Base-by-base conservation (phyloP, 1,140 invertebrate genomes). In the Vanessa tameamea region DNA sequence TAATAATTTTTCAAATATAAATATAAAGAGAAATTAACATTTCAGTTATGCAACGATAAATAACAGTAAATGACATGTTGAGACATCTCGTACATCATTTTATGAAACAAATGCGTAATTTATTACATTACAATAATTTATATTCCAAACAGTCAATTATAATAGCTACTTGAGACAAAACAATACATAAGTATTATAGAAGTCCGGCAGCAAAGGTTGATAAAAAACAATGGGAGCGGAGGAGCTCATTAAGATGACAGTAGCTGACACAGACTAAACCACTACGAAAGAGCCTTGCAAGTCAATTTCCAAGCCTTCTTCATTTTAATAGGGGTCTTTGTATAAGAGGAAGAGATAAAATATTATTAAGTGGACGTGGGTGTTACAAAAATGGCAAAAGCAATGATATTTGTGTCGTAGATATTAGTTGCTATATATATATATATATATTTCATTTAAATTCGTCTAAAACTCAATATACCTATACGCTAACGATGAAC, bases 301-400 rank as follows among this genome's bases (percentile, higher is more conserved):
- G 55, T 59, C 55, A 55, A 37, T 57, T 51, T 68, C 53, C 50
- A 55, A 55, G 51, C 31, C 50, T 55, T 20, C 65, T 68, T 68
- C 51, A 68, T 68, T 68, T 68, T 68, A 68, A 68, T 68, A 68
- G 53, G 65, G 50, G 16, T 47, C 47, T 68, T 68, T 68, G 65
- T 53, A 55, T 37, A 11, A 43, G 15, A 20, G 5, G 65, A 55
- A 55, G 23, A 50, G 16, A 65, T 31, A 55, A 55, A 68, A 55
- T 16, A 15, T 13, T 26, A 26, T 59, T 59, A 59, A 13, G 55
- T n/a, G 23, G 14, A 53, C 51, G 55, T 26, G 55, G 55, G 55
- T 59, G 55, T 23, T 26, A 26, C 20, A n/a, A 31, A 8, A 26
- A 7, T 26, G 20, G 15, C 15, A 20, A 59, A 26, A 59, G 12